These are phyloP conservation scores for Sminthopsis crassicaudata DNA, from an alignment of 2,113 vertebrate species.

Conservation along the genomic window DNA sequence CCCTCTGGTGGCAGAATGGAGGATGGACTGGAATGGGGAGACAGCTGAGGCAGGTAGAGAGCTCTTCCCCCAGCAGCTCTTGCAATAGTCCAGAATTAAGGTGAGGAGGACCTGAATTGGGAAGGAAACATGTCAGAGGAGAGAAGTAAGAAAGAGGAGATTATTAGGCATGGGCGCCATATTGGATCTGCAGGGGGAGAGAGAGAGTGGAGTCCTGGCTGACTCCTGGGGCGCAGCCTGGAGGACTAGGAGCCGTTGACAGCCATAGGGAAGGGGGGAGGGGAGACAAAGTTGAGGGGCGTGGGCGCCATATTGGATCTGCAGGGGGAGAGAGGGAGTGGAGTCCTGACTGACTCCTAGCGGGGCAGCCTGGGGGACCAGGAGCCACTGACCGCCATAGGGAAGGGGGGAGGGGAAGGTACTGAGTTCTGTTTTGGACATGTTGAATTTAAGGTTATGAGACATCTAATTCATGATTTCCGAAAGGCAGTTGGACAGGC, in stretches of 20 bases:
- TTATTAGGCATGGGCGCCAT: not conserved
- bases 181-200: not conserved
- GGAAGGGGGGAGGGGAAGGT: not conserved
- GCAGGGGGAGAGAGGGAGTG: not conserved
- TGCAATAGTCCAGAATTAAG: not conserved
- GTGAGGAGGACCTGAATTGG: not conserved
- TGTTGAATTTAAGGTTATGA: not conserved
- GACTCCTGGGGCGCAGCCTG: not conserved
- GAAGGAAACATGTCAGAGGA: not conserved
- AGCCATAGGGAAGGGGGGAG: no score
- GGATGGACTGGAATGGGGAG: not conserved
- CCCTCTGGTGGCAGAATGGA: not conserved
- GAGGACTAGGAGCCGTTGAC: not conserved
- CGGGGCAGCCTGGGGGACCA: no score
- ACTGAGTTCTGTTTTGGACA: not conserved
- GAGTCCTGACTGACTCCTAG: not conserved
- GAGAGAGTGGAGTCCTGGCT: not conserved
- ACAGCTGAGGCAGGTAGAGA: not conserved
- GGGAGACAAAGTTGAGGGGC: no score
- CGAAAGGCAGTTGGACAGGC: not conserved
- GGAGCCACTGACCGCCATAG: not conserved
- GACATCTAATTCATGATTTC: not conserved
- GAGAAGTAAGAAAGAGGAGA: not conserved
- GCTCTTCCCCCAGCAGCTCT: not conserved
- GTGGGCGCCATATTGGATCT: not conserved